Percentiles rank a stretch among this genome's conserved stretches.
phyloP scores from a whole-genome alignment of 2,888 invertebrate species.

The Papilio gigon region DNA sequence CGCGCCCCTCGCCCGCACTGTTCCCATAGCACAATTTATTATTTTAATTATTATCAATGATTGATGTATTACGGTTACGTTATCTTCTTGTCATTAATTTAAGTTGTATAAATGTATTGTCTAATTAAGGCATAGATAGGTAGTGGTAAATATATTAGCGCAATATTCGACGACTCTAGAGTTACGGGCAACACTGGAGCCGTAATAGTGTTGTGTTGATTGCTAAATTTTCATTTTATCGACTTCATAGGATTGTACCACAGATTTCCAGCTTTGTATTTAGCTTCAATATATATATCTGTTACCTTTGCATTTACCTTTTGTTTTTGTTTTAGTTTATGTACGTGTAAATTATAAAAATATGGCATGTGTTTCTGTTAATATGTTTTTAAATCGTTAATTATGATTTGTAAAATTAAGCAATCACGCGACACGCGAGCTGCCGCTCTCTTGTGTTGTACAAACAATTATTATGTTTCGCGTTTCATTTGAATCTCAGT shows the following conservation, averaged over 20 bases:
- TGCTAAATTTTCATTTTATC: conserved; percentile 35
- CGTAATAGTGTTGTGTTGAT: conserved; percentile 33
- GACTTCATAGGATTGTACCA: neutral
- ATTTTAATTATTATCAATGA: conserved; percentile 59
- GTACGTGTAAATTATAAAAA: conserved; percentile 14
- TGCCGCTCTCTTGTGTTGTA: conserved; percentile 70
- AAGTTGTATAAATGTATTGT: conserved; percentile 81
- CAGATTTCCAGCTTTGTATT: conserved; percentile 26
- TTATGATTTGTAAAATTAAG: conserved; percentile 32
- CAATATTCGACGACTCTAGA: conserved; percentile 71
- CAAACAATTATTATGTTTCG: conserved; percentile 68
- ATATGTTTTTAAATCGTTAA: conserved; percentile 11
- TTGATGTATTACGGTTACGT: conserved; percentile 71
- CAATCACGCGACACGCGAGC: conserved; percentile 30
- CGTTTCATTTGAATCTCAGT: conserved; percentile 82
- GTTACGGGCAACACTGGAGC: conserved; percentile 53
- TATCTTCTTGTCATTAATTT: conserved; percentile 82
- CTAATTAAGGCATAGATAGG: conserved; percentile 79
- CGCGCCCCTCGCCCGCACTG: conserved; percentile 52
- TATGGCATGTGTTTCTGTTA: conserved; percentile 6
- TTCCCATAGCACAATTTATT: conserved; percentile 79
- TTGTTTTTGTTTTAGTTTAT: conserved; percentile 29
- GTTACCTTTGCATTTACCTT: conserved; percentile 20
- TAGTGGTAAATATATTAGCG: conserved; percentile 78
- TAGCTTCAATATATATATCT: conserved; percentile 22